phyloP scores from a whole-genome alignment of 2,888 invertebrate genomes.

The Cataglyphis rosenhaueri region DNA sequence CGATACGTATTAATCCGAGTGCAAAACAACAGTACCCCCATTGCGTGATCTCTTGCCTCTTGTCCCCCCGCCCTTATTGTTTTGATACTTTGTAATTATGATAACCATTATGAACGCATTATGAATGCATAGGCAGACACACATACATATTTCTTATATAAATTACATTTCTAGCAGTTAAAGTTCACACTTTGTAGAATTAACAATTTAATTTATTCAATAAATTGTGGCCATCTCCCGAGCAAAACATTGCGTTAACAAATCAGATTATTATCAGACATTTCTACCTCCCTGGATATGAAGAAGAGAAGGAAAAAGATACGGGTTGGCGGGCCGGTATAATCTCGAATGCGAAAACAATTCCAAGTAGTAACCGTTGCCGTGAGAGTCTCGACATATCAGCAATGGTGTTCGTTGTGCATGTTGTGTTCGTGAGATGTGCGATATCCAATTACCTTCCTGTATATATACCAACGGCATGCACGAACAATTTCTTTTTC shows the following conservation, averaged over 20 bases:
- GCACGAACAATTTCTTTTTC: conserved; percentile 50
- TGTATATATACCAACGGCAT: conserved; percentile 51
- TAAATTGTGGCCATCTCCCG: conserved; percentile 19
- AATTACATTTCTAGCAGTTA: not conserved
- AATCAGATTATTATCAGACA: conserved; percentile 18
- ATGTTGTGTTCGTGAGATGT: conserved; percentile 65
- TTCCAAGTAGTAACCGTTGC: conserved; percentile 76
- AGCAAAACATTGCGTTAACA: conserved; percentile 26
- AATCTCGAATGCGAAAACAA: conserved; percentile 73
- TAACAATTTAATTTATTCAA: not conserved
- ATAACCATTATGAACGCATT: not conserved
- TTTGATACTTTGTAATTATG: conserved; percentile 60
- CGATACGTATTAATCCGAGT: conserved; percentile 52
- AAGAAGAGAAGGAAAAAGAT: conserved; percentile 61
- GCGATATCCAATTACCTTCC: conserved; percentile 71
- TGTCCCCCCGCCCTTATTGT: conserved; percentile 20
- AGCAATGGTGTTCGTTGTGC: conserved; percentile 73
- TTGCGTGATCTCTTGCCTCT: conserved; percentile 30
- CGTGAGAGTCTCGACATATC: conserved; percentile 75
- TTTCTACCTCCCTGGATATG: conserved; percentile 1
- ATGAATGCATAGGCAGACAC: not conserved
- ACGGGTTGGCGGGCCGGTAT: conserved; percentile 39
- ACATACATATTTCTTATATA: not conserved
- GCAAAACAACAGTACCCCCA: conserved; percentile 48
- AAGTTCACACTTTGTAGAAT: not conserved